Evolutionary conservation across 2,113 vertebrate species (phyloP).

Genomic region (Micronycteris hirsuta): DNA sequence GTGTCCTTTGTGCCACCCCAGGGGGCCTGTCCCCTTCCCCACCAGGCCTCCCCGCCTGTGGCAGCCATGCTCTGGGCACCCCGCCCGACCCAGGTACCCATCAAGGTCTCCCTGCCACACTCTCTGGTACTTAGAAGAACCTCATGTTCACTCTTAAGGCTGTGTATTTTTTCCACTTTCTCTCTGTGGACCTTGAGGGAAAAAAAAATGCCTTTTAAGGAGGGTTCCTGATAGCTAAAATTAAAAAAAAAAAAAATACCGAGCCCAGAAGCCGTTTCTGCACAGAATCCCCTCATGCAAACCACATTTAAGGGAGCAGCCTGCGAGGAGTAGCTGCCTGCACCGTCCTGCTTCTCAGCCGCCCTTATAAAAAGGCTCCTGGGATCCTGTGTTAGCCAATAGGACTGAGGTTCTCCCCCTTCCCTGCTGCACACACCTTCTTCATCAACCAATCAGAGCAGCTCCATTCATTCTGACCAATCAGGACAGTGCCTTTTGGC

Average conservation of each 20-base stretch:
- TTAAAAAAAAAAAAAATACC: not conserved
- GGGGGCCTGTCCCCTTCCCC: not conserved
- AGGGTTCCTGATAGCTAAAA: not conserved
- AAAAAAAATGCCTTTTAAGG: not conserved
- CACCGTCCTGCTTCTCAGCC: not conserved
- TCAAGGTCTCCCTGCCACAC: not conserved
- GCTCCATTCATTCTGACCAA: not conserved
- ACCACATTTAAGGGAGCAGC: not conserved
- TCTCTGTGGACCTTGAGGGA: not conserved
- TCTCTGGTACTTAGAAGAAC: not conserved
- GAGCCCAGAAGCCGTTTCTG: not conserved
- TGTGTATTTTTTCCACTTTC: not conserved
- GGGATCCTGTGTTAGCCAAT: not conserved
- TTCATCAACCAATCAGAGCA: not conserved
- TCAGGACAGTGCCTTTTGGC: not conserved
- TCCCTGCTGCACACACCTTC: not conserved
- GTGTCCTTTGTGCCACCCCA: rapidly evolving
- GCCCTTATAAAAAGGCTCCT: not conserved
- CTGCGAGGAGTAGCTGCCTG: too few relatives aligned
- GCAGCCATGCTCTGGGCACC: not conserved
- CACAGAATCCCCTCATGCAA: not conserved
- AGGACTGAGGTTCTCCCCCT: not conserved
- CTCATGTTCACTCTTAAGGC: not conserved
- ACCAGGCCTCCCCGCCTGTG: not conserved
- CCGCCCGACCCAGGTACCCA: not conserved